A percentile compares a stretch with the other conserved stretches of the same genome.
Conservation (phyloP, 2,797 vertebrate genomes). For the Acestrorhynchus altus region DNA sequence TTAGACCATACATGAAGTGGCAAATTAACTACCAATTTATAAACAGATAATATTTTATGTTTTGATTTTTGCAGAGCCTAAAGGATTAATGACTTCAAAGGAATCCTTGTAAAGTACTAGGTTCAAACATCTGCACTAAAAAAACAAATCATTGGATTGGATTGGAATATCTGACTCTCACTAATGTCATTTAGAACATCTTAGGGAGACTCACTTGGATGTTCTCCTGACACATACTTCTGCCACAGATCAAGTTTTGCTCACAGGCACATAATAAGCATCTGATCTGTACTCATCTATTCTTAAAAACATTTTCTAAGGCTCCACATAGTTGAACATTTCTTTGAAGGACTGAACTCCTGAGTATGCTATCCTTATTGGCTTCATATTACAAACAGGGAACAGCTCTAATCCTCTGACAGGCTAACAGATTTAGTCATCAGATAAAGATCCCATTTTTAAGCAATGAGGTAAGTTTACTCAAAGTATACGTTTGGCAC, state of each 20-base stretch:
- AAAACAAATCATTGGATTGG: neutral
- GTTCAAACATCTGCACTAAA: neutral
- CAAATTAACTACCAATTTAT: constrained; percentile 30
- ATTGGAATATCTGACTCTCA: neutral
- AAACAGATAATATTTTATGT: neutral
- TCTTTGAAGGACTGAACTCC: neutral
- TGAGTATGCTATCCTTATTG: neutral
- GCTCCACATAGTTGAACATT: constrained; percentile 15
- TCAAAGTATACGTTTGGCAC: too few relatives aligned
- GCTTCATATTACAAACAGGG: neutral
- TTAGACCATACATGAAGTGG: too few relatives aligned
- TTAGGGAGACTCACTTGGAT: neutral
- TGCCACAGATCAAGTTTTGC: neutral
- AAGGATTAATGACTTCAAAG: neutral
- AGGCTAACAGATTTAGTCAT: too few relatives aligned
- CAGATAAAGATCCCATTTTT: too few relatives aligned
- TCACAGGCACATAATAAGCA: neutral
- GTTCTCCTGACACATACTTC: neutral
- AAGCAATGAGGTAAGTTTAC: too few relatives aligned
- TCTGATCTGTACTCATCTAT: neutral
- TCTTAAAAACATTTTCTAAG: neutral
- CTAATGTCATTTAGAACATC: neutral
- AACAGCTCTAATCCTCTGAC: neutral
- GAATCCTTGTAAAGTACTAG: neutral
- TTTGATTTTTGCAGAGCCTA: neutral